Conservation (phyloP, 2,113 vertebrate genomes). For the Aptenodytes forsteri region DNA sequence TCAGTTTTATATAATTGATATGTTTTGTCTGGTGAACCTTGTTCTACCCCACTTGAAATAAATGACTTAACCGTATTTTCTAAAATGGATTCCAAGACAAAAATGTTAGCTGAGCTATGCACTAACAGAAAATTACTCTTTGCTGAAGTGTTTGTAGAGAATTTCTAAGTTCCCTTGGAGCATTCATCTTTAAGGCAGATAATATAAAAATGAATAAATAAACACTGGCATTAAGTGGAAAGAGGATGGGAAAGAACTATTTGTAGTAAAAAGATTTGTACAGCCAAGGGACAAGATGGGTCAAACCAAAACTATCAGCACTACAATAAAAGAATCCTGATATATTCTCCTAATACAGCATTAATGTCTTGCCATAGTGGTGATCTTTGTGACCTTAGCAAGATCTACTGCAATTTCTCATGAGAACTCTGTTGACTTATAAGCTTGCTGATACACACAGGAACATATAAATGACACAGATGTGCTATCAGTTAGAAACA, state of each 20-base stretch:
- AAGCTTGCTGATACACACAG: neutral
- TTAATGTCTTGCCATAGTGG: neutral
- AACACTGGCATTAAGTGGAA: neutral
- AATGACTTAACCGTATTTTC: neutral
- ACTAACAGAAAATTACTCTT: neutral
- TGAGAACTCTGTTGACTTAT: neutral
- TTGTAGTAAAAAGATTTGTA: neutral
- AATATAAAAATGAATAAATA: neutral
- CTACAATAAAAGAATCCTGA: neutral
- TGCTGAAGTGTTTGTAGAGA: neutral
- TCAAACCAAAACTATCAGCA: neutral
- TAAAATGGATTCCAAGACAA: neutral
- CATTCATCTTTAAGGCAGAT: neutral
- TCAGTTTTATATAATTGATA: neutral
- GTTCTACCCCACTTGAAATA: neutral
- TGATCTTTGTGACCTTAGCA: neutral
- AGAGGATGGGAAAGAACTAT: neutral
- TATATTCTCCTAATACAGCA: neutral
- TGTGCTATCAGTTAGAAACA: neutral
- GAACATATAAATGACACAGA: neutral
- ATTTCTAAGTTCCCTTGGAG: neutral
- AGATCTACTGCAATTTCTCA: neutral
- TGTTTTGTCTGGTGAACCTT: neutral
- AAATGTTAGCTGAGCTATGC: neutral
- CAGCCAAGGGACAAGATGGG: neutral